Percentiles rank a stretch among this genome's conserved stretches.
Conservation (phyloP, 2,113 vertebrate species). For the Phyllopteryx taeniolatus region DNA sequence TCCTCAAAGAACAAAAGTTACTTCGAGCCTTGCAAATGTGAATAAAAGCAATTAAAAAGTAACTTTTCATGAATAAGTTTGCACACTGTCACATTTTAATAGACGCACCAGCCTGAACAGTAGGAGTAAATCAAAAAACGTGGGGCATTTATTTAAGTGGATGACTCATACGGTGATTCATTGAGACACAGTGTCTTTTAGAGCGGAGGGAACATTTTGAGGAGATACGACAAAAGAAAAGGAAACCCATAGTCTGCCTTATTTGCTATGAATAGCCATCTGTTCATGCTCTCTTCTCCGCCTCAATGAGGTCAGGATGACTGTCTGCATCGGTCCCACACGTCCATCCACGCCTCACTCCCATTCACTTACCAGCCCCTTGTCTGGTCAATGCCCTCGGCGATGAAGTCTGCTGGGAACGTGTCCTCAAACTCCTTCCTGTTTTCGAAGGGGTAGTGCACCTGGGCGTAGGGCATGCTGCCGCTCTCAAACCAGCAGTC, state of each 20-base stretch:
- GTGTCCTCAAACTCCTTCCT: conserved; percentile 87
- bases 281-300: conserved; percentile 8
- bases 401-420: conserved; percentile 97
- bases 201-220: no score
- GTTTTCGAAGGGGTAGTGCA: conserved; percentile 95
- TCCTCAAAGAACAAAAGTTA: no score
- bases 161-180: no score
- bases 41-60: no score
- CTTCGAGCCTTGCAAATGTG: no score
- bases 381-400: conserved; percentile 96
- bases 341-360: neutral
- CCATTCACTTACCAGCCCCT: conserved; percentile 84
- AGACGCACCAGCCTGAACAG: no score
- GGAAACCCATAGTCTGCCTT: neutral
- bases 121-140: no score
- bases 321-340: neutral
- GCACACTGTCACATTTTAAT: no score
- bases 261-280: neutral
- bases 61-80: no score
- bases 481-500: conserved; percentile 99
- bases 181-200: no score
- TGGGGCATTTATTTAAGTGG: no score
- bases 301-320: neutral
- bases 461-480: conserved; percentile 97
- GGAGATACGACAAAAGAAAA: no score